Base-by-base conservation (phyloP, 2,888 invertebrate genomes). In the Syrista parreyssii region DNA sequence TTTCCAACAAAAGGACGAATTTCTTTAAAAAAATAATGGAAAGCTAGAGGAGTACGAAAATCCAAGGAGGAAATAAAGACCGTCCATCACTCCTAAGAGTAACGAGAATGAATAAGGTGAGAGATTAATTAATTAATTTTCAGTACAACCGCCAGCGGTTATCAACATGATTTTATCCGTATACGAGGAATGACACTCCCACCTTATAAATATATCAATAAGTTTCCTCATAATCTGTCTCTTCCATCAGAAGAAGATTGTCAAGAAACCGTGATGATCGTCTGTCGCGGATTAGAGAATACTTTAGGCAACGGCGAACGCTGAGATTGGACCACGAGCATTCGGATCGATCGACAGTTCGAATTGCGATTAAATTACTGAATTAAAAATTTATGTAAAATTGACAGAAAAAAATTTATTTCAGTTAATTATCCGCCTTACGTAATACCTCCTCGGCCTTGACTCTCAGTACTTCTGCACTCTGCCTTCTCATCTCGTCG, bases 361-460 rank as follows among this genome's bases (percentile, higher is more conserved):
- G 55, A 55, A 55, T 55, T 23, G 55, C 23, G 55, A 55, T 55
- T 55, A 55, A 55, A 6, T 55, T 23, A 55, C 23, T 55, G 55
- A 23, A 55, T 55, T 55, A 55, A 55, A 55, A 55, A 55, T 55
- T 55, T 55, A 55, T 55, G 55, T 55, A 55, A 55, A 55, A 55
- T 55, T 55, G 55, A 55, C 55, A 55, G 55, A 9, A 55, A 55
- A 55, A 15, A 23, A 23, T 55, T 55, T 55, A 23, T 55, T 55
- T 55, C 55, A 1, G 81, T 86, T 87, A 91, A 86, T 91, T 90
- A 71, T 90, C 91, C 77, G 87, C 86, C 79, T 91, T 90, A 76
- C 91, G 89, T 81, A 90, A 81, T 40, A 89, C 86, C 80, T 91
- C 91, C 76, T 91, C 90, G 6, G 91, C 91, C 81, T 91, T 91